Base-by-base conservation (phyloP, 2,888 invertebrate genomes). In the Listrodromus nycthemerus region DNA sequence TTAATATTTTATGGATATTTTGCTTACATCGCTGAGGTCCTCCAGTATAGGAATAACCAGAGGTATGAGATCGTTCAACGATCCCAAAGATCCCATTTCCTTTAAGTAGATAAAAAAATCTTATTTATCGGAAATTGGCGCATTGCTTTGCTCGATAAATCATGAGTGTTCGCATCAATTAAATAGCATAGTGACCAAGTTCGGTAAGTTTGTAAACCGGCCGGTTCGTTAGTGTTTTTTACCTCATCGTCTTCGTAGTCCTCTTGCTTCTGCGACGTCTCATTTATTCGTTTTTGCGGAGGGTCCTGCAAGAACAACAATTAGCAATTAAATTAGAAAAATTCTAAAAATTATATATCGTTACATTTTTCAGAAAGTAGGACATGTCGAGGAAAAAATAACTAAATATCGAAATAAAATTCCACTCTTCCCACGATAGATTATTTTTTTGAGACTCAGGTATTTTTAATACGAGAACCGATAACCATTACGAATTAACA, bases 21-120 rank as follows among this genome's bases (percentile, higher is more conserved):
- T 65, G 84, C 89, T 91, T 90, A 93, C 93, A 71, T 93, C 91
- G 86, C 93, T 93, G 13, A 93, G 89, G 76, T 93, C 93, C 81
- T 93, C 92, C 24, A 93, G 86, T 80, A 93, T 89, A 0, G 93
- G 93, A 2, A 90, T 87, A n/a, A 90, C 86, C 5, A 93, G 77
- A 2, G 92, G 92, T 45, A 93, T 66, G 2, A 93, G 86, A 16
- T 91, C 91, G 33, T 91, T 70, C 5, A 93, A 8, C 1, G 91
- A 88, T 73, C 91, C 89, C n/a, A 93, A 76, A 0, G 92, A 92
- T 41, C 93, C 93, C 74, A 45, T 74, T 69, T 86, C 88, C 41
- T 80, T 50, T 70, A 83, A 78, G 8, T 19, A 21, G 6, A 45
- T 5, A 19, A 69, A 78, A 6, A 1, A n/a, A n/a, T n/a, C 16